These are phyloP conservation scores for Ethmia dodecea DNA, from an alignment of 2,888 invertebrate species.

Conservation along the genomic window DNA sequence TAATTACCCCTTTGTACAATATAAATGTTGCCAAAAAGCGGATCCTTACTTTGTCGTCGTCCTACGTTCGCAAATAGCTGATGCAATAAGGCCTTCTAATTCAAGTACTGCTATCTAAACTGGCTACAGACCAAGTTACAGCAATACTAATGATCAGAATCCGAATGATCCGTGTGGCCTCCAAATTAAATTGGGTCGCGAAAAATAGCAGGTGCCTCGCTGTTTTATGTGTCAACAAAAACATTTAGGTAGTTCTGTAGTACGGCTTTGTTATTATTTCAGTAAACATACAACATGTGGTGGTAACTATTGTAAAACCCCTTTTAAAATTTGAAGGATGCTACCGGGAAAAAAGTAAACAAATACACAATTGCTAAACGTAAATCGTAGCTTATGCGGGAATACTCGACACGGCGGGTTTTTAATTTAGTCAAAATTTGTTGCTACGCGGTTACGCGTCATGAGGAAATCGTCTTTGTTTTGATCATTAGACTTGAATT, in stretches of 20 bases:
- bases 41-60: constrained; percentile 22
- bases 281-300: too few relatives aligned
- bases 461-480: constrained; percentile 32
- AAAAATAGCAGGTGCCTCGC: too few relatives aligned
- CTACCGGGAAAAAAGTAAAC: constrained; percentile 50
- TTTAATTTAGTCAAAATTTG: constrained; percentile 34
- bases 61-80: constrained; percentile 25
- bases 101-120: constrained; percentile 12
- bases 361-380: too few relatives aligned
- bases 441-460: too few relatives aligned
- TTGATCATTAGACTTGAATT: too few relatives aligned
- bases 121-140: constrained; percentile 14
- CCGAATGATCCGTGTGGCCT: constrained; percentile 26
- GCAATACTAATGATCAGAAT: constrained; percentile 22
- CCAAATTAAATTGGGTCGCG: constrained; percentile 20
- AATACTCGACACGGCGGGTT: constrained; percentile 53
- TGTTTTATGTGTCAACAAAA: too few relatives aligned
- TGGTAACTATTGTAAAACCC: too few relatives aligned
- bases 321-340: too few relatives aligned
- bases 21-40: constrained; percentile 26
- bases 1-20: too few relatives aligned
- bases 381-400: constrained; percentile 44
- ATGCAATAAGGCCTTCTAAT: constrained; percentile 32
- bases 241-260: too few relatives aligned
- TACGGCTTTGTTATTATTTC: too few relatives aligned